phyloP scores from a whole-genome alignment of 2,797 vertebrate species.

The Champsocephalus esox region DNA sequence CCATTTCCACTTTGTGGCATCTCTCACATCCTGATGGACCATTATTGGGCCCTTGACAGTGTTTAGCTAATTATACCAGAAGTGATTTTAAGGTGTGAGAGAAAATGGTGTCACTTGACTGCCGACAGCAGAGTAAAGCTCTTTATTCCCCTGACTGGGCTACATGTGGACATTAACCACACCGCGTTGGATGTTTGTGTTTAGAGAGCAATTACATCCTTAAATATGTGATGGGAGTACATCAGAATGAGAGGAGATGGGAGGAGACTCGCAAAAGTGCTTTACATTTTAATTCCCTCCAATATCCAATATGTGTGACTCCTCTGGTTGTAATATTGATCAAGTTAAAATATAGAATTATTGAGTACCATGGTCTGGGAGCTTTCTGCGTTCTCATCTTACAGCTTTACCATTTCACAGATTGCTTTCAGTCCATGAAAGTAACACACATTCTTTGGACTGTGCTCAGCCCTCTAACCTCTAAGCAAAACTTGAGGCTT shows the following conservation, averaged over 20 bases:
- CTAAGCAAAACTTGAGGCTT: too few relatives aligned
- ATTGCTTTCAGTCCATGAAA: too few relatives aligned
- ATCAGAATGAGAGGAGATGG: slow-evolving; percentile 26
- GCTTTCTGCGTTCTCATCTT: too few relatives aligned
- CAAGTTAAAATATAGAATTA: too few relatives aligned
- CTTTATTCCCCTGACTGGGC: slow-evolving; percentile 9
- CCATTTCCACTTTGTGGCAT: slow-evolving; percentile 54
- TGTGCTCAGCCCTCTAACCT: too few relatives aligned
- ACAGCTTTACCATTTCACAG: too few relatives aligned
- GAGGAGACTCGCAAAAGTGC: neutral
- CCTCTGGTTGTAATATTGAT: too few relatives aligned
- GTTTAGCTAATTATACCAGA: slow-evolving; percentile 57
- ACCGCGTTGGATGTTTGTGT: slow-evolving; percentile 61
- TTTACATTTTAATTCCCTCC: too few relatives aligned
- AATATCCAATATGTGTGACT: too few relatives aligned
- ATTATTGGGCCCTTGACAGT: slow-evolving; percentile 50
- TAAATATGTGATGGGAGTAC: slow-evolving; percentile 62
- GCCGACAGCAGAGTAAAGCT: neutral
- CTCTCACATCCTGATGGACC: slow-evolving; percentile 42
- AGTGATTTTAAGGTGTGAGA: slow-evolving; percentile 46
- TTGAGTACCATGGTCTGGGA: too few relatives aligned
- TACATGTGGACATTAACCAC: slow-evolving; percentile 24
- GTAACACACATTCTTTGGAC: too few relatives aligned
- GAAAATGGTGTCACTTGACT: slow-evolving; percentile 50
- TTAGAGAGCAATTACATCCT: slow-evolving; percentile 69